Percentiles rank a stretch among this genome's conserved stretches.
Conservation (phyloP, 2,888 invertebrate genomes). For the Papilio elwesi region DNA sequence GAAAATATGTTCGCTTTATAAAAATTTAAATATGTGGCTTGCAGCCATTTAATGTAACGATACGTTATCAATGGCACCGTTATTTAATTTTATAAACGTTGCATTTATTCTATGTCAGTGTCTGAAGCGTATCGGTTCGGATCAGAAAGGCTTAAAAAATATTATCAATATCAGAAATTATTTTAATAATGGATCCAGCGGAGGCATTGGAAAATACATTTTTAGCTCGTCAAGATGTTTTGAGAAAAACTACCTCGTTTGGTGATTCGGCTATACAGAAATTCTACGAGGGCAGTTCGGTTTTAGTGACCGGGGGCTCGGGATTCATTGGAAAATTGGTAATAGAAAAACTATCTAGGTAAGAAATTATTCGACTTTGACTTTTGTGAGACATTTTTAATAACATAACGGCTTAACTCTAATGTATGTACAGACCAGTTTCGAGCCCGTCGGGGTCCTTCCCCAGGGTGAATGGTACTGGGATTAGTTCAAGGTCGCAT, state of each 20-base stretch:
- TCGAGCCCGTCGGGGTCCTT: too few species aligned
- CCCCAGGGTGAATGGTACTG: too few species aligned
- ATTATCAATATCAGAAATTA: neutral
- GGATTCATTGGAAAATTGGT: conserved; percentile 94
- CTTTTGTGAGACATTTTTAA: too few species aligned
- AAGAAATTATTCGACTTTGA: conserved; percentile 23
- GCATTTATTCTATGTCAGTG: neutral
- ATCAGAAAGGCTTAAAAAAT: neutral
- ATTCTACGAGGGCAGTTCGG: conserved; percentile 9
- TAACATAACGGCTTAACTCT: too few species aligned
- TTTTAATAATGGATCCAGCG: conserved; percentile 17
- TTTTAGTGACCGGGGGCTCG: conserved; percentile 31
- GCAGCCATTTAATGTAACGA: too few species aligned
- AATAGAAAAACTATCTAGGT: conserved; percentile 89
- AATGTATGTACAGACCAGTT: too few species aligned
- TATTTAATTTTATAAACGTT: neutral
- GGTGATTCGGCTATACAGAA: conserved; percentile 23
- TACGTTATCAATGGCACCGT: too few species aligned
- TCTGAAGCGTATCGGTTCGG: too few species aligned
- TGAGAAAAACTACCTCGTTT: conserved; percentile 3
- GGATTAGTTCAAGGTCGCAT: too few species aligned
- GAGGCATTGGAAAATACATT: conserved; percentile 28
- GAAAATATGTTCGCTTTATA: too few species aligned
- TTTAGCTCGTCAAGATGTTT: neutral
- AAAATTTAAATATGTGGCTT: too few species aligned